phyloP scores from a whole-genome alignment of 1,140 invertebrate species.

The Eumaeus atala region DNA sequence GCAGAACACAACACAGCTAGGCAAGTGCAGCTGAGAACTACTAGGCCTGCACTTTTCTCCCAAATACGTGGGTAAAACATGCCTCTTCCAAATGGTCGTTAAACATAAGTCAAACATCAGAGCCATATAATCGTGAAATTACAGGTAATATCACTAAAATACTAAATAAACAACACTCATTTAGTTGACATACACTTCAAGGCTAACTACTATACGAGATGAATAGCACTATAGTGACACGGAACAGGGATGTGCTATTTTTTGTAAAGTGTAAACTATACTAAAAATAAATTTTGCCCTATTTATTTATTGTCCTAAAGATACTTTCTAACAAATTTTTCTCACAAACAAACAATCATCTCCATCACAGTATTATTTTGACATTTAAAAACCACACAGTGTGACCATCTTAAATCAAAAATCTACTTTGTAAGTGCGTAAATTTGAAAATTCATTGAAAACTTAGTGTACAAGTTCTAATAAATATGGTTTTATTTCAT shows the following conservation, averaged over 20 bases:
- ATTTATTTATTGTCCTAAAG: neutral
- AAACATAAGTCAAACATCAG: constrained; percentile 71
- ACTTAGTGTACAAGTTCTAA: no score
- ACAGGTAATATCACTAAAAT: constrained; percentile 68
- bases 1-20: constrained; percentile 66
- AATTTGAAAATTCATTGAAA: no score
- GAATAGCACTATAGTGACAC: constrained; percentile 46
- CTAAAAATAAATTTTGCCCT: constrained; percentile 18
- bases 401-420: no score
- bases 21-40: constrained; percentile 60
- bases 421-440: no score
- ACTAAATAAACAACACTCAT: constrained; percentile 73
- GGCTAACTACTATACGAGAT: constrained; percentile 64
- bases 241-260: constrained; percentile 20
- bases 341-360: constrained; percentile 67
- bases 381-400: constrained; percentile 10
- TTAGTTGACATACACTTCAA: constrained; percentile 72
- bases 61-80: constrained; percentile 69
- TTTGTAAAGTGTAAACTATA: constrained; percentile 2
- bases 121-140: constrained; percentile 71
- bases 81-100: constrained; percentile 61
- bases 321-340: constrained; percentile 67
- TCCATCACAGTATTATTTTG: constrained; percentile 59
- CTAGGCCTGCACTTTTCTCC: constrained; percentile 67
- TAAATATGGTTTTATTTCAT: no score